A percentile compares a stretch with the other conserved stretches of the same genome.
These are phyloP conservation scores for Bradysia coprophila DNA, from an alignment of 1,140 invertebrate species.

Conservation along the genomic window DNA sequence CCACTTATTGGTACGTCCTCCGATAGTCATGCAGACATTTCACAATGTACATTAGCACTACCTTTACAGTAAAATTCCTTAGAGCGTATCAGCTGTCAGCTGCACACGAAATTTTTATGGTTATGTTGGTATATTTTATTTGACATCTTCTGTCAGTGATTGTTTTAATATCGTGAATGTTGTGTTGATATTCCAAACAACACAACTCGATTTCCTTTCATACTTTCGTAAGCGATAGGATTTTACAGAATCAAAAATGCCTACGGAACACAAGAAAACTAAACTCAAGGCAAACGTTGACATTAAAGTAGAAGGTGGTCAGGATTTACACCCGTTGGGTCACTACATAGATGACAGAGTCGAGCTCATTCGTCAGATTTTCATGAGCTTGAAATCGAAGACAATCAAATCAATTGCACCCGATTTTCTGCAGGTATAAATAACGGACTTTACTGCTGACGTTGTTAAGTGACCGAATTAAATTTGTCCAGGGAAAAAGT, in stretches of 20 bases:
- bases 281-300: not conserved
- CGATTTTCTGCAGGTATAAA: slow-evolving; percentile 29
- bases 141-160: too few species aligned
- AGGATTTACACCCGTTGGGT: slow-evolving; percentile 19
- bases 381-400: slow-evolving; percentile 36
- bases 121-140: too few species aligned
- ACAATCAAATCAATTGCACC: slow-evolving; percentile 38
- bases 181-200: too few species aligned
- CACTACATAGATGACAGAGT: slow-evolving; percentile 40
- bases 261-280: slow-evolving; percentile 1
- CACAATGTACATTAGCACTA: too few species aligned
- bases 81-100: too few species aligned
- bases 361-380: slow-evolving; percentile 40
- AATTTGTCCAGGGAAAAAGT: slow-evolving; percentile 21
- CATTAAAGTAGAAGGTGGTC: not conserved
- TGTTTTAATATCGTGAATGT: too few species aligned
- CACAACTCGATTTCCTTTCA: too few species aligned
- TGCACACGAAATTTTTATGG: too few species aligned
- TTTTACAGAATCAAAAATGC: not conserved
- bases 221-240: too few species aligned
- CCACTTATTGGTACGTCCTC: too few species aligned
- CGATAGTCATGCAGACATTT: too few species aligned
- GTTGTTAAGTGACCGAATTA: not conserved
- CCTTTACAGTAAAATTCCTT: too few species aligned
- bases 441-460: not conserved